Percentiles rank a stretch among this genome's conserved stretches.
Evolutionary conservation across 2,113 vertebrate genomes (phyloP).

Genomic region (Erythrocercus mccallii): DNA sequence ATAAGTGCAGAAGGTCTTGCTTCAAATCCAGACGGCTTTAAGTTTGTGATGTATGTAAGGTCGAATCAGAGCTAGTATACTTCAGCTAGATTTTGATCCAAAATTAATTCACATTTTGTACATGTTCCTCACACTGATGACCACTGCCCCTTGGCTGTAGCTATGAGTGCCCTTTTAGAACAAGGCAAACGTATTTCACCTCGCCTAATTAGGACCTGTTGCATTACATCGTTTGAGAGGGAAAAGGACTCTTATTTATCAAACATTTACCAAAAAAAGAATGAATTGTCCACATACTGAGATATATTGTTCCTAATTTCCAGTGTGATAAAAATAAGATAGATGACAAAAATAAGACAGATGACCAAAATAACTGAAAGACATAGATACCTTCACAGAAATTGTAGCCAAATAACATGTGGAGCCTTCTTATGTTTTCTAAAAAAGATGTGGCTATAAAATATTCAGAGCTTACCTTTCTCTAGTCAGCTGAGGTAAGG

Average conservation of each 20-base stretch:
- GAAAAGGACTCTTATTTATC: not conserved
- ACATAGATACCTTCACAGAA: not conserved
- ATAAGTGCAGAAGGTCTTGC: not conserved
- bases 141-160: not conserved
- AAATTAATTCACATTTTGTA: not conserved
- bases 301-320: not conserved
- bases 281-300: not conserved
- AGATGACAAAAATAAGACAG: not conserved
- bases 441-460: not conserved
- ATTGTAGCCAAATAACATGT: not conserved
- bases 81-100: not conserved
- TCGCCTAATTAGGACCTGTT: not conserved
- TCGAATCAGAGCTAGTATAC: not conserved
- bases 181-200: not conserved
- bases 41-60: not conserved
- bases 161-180: not conserved
- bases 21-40: not conserved
- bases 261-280: not conserved
- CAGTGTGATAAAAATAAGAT: not conserved
- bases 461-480: not conserved
- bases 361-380: not conserved
- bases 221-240: not conserved
- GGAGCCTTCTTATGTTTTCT: not conserved
- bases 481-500: not conserved
- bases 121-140: not conserved